Evolutionary conservation across 2,113 vertebrate species (phyloP), one percentile per base, ranked within the genome.

Genomic region (Hylia prasina): DNA sequence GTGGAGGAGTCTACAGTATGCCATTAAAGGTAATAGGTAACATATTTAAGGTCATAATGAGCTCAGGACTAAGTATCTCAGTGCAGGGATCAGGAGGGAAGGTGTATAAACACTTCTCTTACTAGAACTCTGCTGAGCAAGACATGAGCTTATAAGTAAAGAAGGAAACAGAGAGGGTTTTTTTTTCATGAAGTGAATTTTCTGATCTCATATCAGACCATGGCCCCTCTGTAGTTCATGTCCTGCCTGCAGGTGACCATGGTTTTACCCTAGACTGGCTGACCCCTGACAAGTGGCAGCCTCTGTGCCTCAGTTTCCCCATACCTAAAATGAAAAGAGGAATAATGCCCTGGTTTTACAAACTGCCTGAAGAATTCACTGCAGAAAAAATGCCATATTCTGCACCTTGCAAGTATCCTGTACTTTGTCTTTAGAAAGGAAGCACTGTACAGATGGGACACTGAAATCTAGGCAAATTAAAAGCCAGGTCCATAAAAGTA

Each of bases 31-130:
- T 93, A 96, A 94, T 68, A 90, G 86, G 82, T 87, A 84, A 92
- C 88, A 82, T 89, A 96, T 92, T 96, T 95, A 93, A 90, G 65
- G 86, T 83, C 72, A 64, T 90, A 83, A 96, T 84, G 80, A 94
- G 86, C 64, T 88, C 11, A 6, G 60, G 45, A 93, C 51, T 75
- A 30, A 95, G 53, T 75, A 60, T n/a, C 23, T 94, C 69, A 61
- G 65, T 13, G 72, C 77, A 90, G 86, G 31, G 47, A 90, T 86
- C 35, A 19, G 58, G 40, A 77, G 44, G 28, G 40, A 77, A 83
- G 64, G 14, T 42, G 33, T 18, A 71, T 60, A 86, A 92, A 94
- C 51, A 48, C 44, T 61, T 81, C 22, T 25, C 40, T 84, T 72
- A 20, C 48, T 13, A 27, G 39, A 66, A 31, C 45, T 83, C 47